These are phyloP conservation scores for Heptranchias perlo DNA, from an alignment of 2,113 vertebrate species.

Conservation along the genomic window DNA sequence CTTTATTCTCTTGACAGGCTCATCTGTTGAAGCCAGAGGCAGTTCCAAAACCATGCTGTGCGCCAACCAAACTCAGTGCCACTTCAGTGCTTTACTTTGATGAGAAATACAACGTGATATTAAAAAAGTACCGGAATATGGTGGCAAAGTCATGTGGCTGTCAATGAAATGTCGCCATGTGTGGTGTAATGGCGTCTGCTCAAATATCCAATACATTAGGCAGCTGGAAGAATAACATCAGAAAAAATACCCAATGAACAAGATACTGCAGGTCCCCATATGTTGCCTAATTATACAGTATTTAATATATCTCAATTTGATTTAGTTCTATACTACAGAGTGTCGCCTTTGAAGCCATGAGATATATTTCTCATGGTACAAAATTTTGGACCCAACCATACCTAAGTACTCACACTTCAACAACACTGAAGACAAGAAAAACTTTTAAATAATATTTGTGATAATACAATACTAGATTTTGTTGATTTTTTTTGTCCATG, in stretches of 20 bases:
- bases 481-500: not conserved
- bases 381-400: not conserved
- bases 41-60: conserved; percentile 86
- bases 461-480: not conserved
- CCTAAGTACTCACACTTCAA: not conserved
- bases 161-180: conserved; percentile 54
- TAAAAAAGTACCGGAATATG: conserved; percentile 94
- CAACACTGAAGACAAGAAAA: conserved; percentile 13
- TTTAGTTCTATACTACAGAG: not conserved
- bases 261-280: not conserved
- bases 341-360: not conserved
- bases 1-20: conserved; percentile 59
- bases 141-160: conserved; percentile 93
- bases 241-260: not conserved
- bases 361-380: not conserved
- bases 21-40: conserved; percentile 86
- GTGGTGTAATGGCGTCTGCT: not conserved
- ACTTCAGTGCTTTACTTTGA: conserved; percentile 92
- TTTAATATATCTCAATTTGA: conserved; percentile 18
- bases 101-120: conserved; percentile 94
- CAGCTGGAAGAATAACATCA: not conserved
- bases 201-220: not conserved
- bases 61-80: conserved; percentile 87
- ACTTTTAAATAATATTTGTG: conserved; percentile 1
- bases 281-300: not conserved